Evolutionary conservation across 2,888 invertebrate species (phyloP), one percentile per base, ranked within the genome.

Genomic region (Pristionchus mayeri): DNA sequence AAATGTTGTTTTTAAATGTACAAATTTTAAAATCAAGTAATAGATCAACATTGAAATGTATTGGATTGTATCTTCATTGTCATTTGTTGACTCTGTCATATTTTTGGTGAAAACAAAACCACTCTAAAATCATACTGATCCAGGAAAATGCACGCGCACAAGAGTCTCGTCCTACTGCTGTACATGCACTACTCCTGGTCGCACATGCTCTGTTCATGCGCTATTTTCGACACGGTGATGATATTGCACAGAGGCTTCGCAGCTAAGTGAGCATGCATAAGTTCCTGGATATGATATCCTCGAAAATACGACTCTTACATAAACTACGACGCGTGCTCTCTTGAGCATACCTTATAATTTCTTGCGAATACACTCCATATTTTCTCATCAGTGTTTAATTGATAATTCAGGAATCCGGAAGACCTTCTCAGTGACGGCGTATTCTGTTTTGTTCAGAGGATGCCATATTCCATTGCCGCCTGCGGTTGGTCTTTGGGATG

Each of bases 131-230:
- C 30, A 27, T 27, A 1, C 2, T 13, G n/a, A 30, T 71, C 2
- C 40, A 71, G 71, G 21, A 71, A 71, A 11, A 40, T 71, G 40
- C 71, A 40, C 24, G 71, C 71, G 2, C 71, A 71, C 40, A 44
- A 37, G 4, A 40, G 71, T 9, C 71, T 71, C 9, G 71, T 71
- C 4, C 40, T 71, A 1, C 40, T 71, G 24, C 71, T 71, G 0
- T n/a, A 40, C 2, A 40, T 71, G 11, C 71, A 71, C 44, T 71
- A 71, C n/a, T 71, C 40, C 71, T 71, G 71, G 71, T 40, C 71
- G 11, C 71, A 71, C 16, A 18, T 0, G 21, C 71, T 71, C 2
- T 71, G 71, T 9, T n/a, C 40, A 0, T 40, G 37, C 13, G 40
- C 71, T 6, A n/a, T n/a, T 44, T 40, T 40, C 24, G 71, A 71